Evolutionary conservation across 2,113 vertebrate species (phyloP), one percentile per base, ranked within the genome.

Genomic region (Etheostoma spectabile): DNA sequence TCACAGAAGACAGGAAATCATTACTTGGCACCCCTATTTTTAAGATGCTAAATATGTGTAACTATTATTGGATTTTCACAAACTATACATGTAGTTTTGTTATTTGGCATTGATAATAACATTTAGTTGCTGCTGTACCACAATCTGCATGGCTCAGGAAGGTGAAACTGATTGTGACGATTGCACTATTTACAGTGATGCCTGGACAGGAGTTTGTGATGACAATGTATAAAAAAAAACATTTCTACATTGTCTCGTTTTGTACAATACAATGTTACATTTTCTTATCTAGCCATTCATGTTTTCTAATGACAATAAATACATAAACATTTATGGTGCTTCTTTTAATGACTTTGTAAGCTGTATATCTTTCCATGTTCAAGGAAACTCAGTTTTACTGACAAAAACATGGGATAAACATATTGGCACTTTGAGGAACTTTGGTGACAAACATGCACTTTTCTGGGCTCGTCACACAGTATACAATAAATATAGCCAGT

Each of bases 271-370:
- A 11, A 65, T 86, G 73, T 38, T 33, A 12, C 24, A 55, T 55
- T 74, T 71, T 79, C 38, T 70, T 64, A 77, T 79, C 33, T 46
- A 15, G 60, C 66, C 5, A 12, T 56, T 42, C 56, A n/a, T 84
- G 77, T 84, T 90, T 86, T 91, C 42, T 79, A 86, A 86, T 79
- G 24, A 83, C 24, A 89, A 84, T 84, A 86, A 86, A 89, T 63
- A 0, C 11, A 71, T 42, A 80, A 35, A 19, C 15, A 57, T 64
- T 8, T 18, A 11, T 15, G 3, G 8, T 48, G 21, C 30, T 74
- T 62, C 42, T 66, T 66, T 79, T 8, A 49, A 49, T 69, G 2
- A 45, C 45, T 72, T 57, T 35, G 30, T 49, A 24, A 14, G 38
- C 51, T 56, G 59, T 6, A 48, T 35, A 53, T 52, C 1, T 38